Percentiles rank a stretch among this genome's conserved stretches.
Evolutionary conservation across 2,888 invertebrate species (phyloP).

Genomic region (Oligia latruncula): DNA sequence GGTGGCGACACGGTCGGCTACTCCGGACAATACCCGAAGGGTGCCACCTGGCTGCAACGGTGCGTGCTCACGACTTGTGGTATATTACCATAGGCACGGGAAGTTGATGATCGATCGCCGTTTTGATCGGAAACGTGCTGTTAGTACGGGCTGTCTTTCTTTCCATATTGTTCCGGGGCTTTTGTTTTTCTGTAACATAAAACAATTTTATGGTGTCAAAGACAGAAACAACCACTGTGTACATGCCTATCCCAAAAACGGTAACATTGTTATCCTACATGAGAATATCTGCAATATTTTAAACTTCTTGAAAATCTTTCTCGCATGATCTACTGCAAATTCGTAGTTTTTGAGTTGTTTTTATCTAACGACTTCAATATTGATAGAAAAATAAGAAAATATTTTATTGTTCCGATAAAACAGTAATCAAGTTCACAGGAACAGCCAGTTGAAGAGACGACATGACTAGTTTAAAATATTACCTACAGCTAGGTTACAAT

Average conservation of each 20-base stretch:
- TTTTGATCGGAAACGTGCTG: constrained; percentile 57
- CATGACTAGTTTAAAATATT: too few relatives aligned
- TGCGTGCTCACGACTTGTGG: constrained; percentile 72
- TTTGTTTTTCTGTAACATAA: constrained; percentile 13
- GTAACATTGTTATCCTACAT: not conserved
- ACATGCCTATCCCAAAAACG: not conserved
- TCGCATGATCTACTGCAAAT: not conserved
- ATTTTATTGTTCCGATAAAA: too few relatives aligned
- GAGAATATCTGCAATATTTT: not conserved
- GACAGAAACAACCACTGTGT: not conserved
- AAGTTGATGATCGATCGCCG: constrained; percentile 64
- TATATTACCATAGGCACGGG: constrained; percentile 63
- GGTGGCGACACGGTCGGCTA: constrained; percentile 77
- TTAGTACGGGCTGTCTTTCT: constrained; percentile 35
- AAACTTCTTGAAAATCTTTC: not conserved
- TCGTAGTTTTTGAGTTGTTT: not conserved
- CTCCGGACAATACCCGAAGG: constrained; percentile 72
- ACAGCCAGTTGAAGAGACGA: too few relatives aligned
- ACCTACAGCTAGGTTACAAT: too few relatives aligned
- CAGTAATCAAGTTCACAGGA: too few relatives aligned
- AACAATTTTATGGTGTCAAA: not conserved
- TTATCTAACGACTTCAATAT: not conserved
- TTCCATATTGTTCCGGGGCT: constrained; percentile 27
- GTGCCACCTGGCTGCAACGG: constrained; percentile 73
- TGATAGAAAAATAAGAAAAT: not conserved